Conservation (phyloP, 2,797 vertebrate genomes). For the Pachyuromys duprasi region DNA sequence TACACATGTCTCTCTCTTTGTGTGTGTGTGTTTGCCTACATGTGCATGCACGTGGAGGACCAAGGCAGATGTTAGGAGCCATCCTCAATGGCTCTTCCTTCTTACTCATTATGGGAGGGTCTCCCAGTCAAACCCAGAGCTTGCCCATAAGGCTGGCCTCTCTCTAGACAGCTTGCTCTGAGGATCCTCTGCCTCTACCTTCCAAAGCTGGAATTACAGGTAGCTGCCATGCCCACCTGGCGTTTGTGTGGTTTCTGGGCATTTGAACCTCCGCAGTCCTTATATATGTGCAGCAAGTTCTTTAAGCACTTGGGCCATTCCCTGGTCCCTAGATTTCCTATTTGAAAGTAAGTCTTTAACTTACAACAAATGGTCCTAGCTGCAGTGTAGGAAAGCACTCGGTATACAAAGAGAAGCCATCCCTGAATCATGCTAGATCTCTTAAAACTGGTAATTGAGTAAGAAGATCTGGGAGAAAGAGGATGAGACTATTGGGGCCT, state of each 20-base stretch:
- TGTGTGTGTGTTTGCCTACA: background rate
- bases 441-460: background rate
- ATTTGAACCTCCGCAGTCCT: background rate
- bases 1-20: too few relatives aligned
- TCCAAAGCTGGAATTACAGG: background rate
- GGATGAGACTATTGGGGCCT: background rate
- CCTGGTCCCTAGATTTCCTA: background rate
- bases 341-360: constrained; percentile 40
- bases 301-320: background rate
- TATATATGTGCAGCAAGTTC: background rate
- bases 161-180: background rate
- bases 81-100: background rate
- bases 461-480: background rate
- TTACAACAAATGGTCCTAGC: background rate
- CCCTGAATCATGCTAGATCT: background rate
- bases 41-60: background rate
- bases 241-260: background rate
- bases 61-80: background rate
- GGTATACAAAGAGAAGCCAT: background rate
- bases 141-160: background rate
- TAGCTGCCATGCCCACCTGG: too few relatives aligned
- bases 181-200: background rate
- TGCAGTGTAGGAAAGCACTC: background rate
- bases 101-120: background rate
- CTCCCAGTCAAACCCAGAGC: background rate